Evolutionary conservation across 2,888 invertebrate species (phyloP).

Genomic region (Cheilosia vulpina): DNA sequence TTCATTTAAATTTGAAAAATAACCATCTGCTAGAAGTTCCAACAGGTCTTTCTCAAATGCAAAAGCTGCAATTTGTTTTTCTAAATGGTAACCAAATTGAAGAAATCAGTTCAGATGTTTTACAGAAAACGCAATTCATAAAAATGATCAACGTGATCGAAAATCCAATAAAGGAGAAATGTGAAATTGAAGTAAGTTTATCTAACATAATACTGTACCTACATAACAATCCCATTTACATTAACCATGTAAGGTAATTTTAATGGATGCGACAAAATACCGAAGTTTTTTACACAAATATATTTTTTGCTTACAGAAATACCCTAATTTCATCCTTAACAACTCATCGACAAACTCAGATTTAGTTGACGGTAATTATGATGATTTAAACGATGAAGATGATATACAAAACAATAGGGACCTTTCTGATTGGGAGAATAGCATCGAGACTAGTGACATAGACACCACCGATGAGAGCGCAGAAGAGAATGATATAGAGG

Average conservation of each 20-base stretch:
- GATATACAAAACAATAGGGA: constrained; percentile 77
- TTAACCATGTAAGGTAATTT: too few relatives aligned
- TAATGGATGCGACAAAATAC: background rate
- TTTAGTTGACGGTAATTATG: background rate
- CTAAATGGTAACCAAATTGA: constrained; percentile 84
- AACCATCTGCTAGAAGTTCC: constrained; percentile 86
- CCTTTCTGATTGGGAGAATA: constrained; percentile 87
- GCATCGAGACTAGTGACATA: constrained; percentile 86
- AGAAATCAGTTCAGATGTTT: constrained; percentile 61
- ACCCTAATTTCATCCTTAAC: constrained; percentile 42
- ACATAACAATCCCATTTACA: too few relatives aligned
- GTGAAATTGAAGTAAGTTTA: constrained; percentile 30
- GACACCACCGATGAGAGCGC: constrained; percentile 86
- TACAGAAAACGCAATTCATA: constrained; percentile 80
- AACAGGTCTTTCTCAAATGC: constrained; percentile 81
- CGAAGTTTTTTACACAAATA: too few relatives aligned
- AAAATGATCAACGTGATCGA: constrained; percentile 85
- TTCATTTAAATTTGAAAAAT: constrained; percentile 87
- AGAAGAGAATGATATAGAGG: constrained; percentile 86
- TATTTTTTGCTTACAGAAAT: constrained; percentile 58
- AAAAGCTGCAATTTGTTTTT: constrained; percentile 85
- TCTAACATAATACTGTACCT: background rate
- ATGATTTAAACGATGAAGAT: constrained; percentile 44
- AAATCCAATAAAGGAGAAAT: constrained; percentile 84
- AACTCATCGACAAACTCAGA: background rate